Percentiles rank a stretch among this genome's conserved stretches.
Conservation (phyloP, 2,888 invertebrate genomes). For the Elgonia sp. region DNA sequence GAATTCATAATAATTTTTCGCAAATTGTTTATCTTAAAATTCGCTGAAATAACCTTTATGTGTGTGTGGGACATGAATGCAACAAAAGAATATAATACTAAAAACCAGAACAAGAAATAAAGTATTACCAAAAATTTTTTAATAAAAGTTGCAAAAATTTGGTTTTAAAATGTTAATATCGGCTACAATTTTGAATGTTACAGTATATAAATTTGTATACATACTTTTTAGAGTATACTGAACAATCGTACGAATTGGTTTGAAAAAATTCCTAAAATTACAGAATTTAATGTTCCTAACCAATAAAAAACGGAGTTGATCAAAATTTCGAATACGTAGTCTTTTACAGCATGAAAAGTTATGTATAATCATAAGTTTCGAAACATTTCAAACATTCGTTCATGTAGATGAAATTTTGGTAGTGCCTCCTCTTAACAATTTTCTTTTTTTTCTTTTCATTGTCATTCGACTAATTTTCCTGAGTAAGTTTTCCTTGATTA, state of each 20-base stretch:
- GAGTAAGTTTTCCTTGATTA: no score
- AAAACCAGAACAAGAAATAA: no score
- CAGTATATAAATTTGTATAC: not conserved
- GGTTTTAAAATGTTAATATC: conserved; percentile 11
- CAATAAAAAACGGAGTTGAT: conserved; percentile 9
- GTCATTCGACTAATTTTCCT: no score
- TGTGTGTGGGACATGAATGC: no score
- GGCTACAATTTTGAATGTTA: not conserved
- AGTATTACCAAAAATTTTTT: not conserved
- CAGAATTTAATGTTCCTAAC: conserved; percentile 7
- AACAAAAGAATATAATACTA: no score
- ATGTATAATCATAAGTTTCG: conserved; percentile 5
- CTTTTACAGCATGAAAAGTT: conserved; percentile 5
- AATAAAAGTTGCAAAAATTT: not conserved
- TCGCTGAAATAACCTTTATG: no score
- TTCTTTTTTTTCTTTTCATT: no score
- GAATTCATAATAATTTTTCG: no score
- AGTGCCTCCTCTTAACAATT: not conserved
- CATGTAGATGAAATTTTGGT: not conserved
- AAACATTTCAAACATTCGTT: not conserved
- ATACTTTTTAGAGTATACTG: conserved; percentile 1
- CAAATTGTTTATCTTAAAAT: no score
- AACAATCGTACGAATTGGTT: not conserved
- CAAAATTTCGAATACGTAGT: conserved; percentile 4
- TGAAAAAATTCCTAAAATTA: conserved; percentile 8